Base-by-base conservation (phyloP, 2,113 vertebrate species). In the Oxygymnocypris stewartii region DNA sequence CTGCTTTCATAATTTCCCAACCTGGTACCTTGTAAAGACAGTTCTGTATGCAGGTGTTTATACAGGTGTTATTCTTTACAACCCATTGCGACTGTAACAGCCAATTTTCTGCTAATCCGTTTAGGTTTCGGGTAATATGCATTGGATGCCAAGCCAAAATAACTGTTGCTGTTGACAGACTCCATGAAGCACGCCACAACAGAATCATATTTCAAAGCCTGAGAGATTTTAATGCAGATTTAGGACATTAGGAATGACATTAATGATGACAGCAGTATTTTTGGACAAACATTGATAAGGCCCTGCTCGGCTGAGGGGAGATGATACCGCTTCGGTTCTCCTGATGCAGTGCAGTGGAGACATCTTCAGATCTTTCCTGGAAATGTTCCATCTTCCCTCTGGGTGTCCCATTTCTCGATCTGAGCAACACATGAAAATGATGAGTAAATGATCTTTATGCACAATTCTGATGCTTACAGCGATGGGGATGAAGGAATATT, bases 361-460 rank as follows among this genome's bases (percentile, higher is more conserved):
- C 20, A 78, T 42, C 7, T 61, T 95, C 89, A 97, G 91, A 97
- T 96, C 91, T 96, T 97, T 59, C 96, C 96, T 4, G 96, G 92
- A 82, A 97, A 97, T 0, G 79, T 95, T 28, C 96, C 96, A 0
- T 95, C 94, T 2, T 89, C 96, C 75, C 91, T 91, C 86, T 94
- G 95, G 0, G 95, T 93, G 0, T 97, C 96, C 96, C 96, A 97
- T 86, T 92, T 82, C 5, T 94, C 90, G 49, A 96, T 12, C 96
- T 96, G 84, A 57, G 59, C 71, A 49, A 87, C 49, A 87, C 44
- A 86, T 1, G 16, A 20, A 40, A 12, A 57, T 59, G 18, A 6
- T 59, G 35, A 71, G 67, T 54, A 23, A 51, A 54, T 11, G 2
- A 8, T 18, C 47, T 51, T 31, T 78, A 18, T 31, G 25, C 75